Percentiles rank a stretch among this genome's conserved stretches.
Evolutionary conservation across 2,888 invertebrate genomes (phyloP).

Genomic region (Masnerella sp.): DNA sequence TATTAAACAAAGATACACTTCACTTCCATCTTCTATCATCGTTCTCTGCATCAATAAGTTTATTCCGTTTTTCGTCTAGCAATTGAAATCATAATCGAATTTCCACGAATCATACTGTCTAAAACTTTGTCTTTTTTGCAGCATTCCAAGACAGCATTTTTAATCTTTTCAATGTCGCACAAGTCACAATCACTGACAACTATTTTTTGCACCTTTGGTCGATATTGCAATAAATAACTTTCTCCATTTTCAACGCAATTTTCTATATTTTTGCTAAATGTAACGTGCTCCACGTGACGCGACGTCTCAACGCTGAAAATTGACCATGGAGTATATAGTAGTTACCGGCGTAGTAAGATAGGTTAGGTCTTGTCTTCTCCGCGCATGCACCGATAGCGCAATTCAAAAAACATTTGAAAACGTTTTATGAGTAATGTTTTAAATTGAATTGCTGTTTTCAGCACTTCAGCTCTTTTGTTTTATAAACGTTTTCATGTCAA

Average conservation of each 20-base stretch:
- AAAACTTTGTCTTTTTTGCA: constrained; percentile 12
- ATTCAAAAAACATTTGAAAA: constrained; percentile 4
- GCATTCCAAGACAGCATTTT: not conserved
- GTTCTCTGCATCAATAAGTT: constrained; percentile 4
- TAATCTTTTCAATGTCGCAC: not conserved
- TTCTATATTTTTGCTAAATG: too few species aligned
- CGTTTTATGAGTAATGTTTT: constrained; percentile 1
- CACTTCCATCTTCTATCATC: constrained; percentile 10
- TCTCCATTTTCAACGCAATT: constrained; percentile 1
- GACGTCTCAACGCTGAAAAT: not conserved
- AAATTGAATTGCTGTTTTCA: not conserved
- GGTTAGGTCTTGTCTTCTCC: too few species aligned
- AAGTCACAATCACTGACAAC: not conserved
- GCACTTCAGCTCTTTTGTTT: not conserved
- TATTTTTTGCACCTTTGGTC: constrained; percentile 3
- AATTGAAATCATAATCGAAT: constrained; percentile 1
- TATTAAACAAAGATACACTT: constrained; percentile 6
- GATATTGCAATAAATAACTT: not conserved
- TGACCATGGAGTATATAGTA: not conserved
- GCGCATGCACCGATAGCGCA: not conserved
- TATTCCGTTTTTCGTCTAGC: not conserved
- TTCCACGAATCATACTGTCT: not conserved
- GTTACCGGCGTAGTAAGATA: too few species aligned
- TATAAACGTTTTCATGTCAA: not conserved
- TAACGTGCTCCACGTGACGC: not conserved